Evolutionary conservation across 2,797 vertebrate species (phyloP).

Genomic region (Sebastes melanostomus): DNA sequence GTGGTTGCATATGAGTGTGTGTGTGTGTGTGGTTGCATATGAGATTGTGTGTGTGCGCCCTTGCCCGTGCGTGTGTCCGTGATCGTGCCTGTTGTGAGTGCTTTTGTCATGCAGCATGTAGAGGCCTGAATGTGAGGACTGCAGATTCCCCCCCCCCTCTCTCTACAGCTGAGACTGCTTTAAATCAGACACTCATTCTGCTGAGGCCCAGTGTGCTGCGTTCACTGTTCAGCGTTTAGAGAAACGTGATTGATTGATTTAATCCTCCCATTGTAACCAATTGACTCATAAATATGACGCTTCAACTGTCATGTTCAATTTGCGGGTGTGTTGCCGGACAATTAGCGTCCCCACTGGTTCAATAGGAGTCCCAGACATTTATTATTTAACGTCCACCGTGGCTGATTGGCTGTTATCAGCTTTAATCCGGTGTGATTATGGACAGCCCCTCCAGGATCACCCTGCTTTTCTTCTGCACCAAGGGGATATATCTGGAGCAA

Average conservation of each 20-base stretch:
- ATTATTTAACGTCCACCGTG: slow-evolving; percentile 72
- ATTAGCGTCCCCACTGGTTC: slow-evolving; percentile 73
- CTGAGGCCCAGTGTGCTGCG: slow-evolving; percentile 26
- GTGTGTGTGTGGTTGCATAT: not conserved
- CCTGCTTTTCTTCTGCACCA: slow-evolving; percentile 15
- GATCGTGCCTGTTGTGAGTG: slow-evolving; percentile 45
- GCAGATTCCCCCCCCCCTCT: slow-evolving; percentile 40
- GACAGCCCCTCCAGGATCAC: slow-evolving; percentile 26
- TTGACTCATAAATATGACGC: slow-evolving; percentile 77
- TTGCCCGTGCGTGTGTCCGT: not conserved
- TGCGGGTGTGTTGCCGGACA: slow-evolving; percentile 72
- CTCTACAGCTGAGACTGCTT: slow-evolving; percentile 26
- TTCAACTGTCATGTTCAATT: slow-evolving; percentile 81
- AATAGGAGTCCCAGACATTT: slow-evolving; percentile 67
- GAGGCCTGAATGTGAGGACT: slow-evolving; percentile 58
- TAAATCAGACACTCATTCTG: slow-evolving; percentile 45
- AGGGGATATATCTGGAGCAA: not conserved
- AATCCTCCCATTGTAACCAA: slow-evolving; percentile 75
- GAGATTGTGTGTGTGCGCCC: not conserved
- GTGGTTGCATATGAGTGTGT: not conserved
- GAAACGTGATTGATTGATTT: slow-evolving; percentile 72
- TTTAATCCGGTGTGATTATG: slow-evolving; percentile 69
- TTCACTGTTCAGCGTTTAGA: slow-evolving; percentile 40
- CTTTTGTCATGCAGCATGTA: slow-evolving; percentile 69
- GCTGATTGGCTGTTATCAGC: slow-evolving; percentile 71